Conservation (phyloP, 2,113 vertebrate species). For the Microtus ochrogaster region DNA sequence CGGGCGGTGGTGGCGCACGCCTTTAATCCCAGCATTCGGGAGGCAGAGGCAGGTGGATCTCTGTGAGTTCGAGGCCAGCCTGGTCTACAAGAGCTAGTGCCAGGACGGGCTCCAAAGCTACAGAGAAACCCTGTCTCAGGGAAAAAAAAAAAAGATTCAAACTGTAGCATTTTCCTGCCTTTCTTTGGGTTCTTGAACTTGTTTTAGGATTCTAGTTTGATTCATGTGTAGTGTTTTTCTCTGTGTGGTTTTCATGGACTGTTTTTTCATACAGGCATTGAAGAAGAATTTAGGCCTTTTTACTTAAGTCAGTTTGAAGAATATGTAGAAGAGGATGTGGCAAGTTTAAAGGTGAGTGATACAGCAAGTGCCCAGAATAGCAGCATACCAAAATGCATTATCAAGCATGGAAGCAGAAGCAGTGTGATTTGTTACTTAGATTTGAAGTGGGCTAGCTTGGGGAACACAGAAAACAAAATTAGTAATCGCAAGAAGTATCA, state of each 20-base stretch:
- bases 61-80: too few species aligned
- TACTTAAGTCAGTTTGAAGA: constrained; percentile 86
- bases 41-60: too few species aligned
- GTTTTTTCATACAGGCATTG: constrained; percentile 87
- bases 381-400: not conserved
- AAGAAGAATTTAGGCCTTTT: constrained; percentile 87
- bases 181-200: not conserved
- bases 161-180: not conserved
- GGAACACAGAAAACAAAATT: not conserved
- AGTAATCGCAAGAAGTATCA: not conserved
- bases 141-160: not conserved
- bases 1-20: too few species aligned
- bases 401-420: not conserved
- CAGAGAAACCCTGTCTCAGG: too few species aligned
- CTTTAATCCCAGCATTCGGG: too few species aligned
- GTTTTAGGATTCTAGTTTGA: not conserved
- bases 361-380: constrained; percentile 30
- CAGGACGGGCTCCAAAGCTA: too few species aligned
- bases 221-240: not conserved
- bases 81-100: too few species aligned
- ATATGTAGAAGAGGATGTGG: constrained; percentile 87
- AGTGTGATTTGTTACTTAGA: not conserved
- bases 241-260: not conserved
- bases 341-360: constrained; percentile 88
- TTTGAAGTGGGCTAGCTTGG: not conserved